Evolutionary conservation across 2,888 invertebrate genomes (phyloP), one percentile per base, ranked within the genome.

Genomic region (Pachydiplax longipennis): DNA sequence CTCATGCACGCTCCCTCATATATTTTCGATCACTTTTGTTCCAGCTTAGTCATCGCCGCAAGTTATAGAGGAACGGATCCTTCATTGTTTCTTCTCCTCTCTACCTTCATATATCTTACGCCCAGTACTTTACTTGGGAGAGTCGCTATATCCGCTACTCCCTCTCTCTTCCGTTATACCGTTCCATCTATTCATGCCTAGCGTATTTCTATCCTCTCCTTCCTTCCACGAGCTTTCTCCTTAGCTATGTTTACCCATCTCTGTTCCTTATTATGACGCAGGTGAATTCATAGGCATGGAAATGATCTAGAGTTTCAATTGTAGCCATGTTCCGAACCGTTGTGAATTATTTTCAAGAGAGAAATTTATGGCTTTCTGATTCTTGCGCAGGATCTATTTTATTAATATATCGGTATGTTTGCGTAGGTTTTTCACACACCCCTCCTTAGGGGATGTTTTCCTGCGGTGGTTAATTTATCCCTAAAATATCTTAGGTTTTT

Each of bases 41-140:
- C 37, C 35, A 13, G 83, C 83, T 83, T 83, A 35, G 87, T 87
- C 87, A 87, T 87, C 87, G 61, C 61, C 87, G 73, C 15, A 31
- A 81, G 40, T 35, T 40, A 37, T 81, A 15, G 40, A 37, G 81
- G 81, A 81, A 8, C 15, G 80, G 13, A 35, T 80, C 40, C 35
- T 37, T 81, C 81, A 81, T 81, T 81, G 37, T 73, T 44, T 82
- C 25, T 44, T 53, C 48, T 81, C 44, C 65, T 25, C 25, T 73
- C 73, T 31, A 10, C 73, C 12, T 73, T 10, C 25, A 12, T 31
- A 25, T 10, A 8, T 73, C 73, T 31, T 12, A 25, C 65, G 2
- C 25, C n/a, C 3, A 10, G 25, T 73, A 73, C 73, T 31, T 25
- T 12, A 25, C 31, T 10, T 73, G 25, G 12, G 31, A 31, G 73